Conservation (phyloP, 2,113 vertebrate species). For the Panthera leo region DNA sequence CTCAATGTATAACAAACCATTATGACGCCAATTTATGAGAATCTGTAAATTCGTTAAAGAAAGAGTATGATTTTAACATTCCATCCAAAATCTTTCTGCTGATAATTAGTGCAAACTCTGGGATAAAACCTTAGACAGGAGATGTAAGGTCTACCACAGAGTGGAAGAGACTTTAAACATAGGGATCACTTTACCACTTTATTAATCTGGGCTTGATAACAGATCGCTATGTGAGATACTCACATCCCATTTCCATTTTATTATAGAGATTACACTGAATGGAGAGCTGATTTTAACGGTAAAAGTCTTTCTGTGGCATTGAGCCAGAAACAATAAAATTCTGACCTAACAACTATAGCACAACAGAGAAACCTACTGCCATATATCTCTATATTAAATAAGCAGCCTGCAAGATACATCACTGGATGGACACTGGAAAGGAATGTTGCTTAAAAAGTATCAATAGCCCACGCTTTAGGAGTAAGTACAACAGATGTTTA, state of each 20-base stretch:
- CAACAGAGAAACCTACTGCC: background rate
- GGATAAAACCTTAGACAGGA: background rate
- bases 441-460: constrained; percentile 27
- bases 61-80: constrained; percentile 61
- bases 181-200: background rate
- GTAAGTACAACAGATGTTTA: constrained; percentile 26
- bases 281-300: constrained; percentile 1
- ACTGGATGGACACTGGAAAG: background rate
- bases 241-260: background rate
- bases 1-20: constrained; percentile 43
- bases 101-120: background rate
- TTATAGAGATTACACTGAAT: background rate
- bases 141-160: background rate
- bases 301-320: constrained; percentile 15
- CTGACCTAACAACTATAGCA: background rate
- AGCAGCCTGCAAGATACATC: background rate
- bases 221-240: constrained; percentile 5
- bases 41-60: constrained; percentile 61
- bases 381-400: constrained; percentile 8
- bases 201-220: constrained; percentile 1
- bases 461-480: constrained; percentile 6
- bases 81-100: constrained; percentile 21
- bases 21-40: background rate
- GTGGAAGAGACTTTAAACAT: background rate
- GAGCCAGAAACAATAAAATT: constrained; percentile 28